Percentiles rank a stretch among this genome's conserved stretches.
These are phyloP conservation scores for Nothura maculosa DNA, from an alignment of 2,797 vertebrate species.

Conservation along the genomic window DNA sequence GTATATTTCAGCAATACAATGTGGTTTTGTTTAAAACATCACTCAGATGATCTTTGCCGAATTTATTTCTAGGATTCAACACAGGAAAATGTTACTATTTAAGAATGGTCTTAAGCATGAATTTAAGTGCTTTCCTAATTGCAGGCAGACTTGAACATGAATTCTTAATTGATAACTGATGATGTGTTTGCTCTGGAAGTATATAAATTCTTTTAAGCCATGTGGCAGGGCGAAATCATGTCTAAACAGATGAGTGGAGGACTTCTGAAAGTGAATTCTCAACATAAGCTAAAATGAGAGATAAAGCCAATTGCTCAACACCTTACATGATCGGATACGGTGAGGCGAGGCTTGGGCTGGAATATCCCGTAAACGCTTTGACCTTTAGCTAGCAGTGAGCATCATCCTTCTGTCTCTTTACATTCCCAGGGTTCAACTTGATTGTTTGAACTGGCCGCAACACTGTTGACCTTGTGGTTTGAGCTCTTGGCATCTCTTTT, in stretches of 20 bases:
- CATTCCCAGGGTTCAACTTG: constrained; percentile 46
- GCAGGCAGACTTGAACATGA: not conserved
- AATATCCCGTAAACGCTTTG: constrained; percentile 29
- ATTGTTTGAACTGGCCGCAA: constrained; percentile 79
- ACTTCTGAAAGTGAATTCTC: not conserved
- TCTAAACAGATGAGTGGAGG: not conserved
- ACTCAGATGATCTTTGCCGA: not conserved
- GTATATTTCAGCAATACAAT: not conserved
- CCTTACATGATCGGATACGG: not conserved
- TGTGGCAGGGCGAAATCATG: not conserved
- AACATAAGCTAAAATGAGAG: not conserved
- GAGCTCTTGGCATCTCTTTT: constrained; percentile 75
- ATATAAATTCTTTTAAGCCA: not conserved
- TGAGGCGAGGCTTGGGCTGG: not conserved
- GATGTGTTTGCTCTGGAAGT: not conserved
- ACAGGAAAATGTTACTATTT: not conserved
- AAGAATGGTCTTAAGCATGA: not conserved
- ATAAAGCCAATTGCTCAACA: not conserved
- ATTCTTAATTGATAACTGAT: constrained; percentile 9
- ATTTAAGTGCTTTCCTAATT: not conserved
- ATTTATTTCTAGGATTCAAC: not conserved
- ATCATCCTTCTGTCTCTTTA: constrained; percentile 61
- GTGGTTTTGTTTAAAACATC: not conserved
- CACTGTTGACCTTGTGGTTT: constrained; percentile 75
- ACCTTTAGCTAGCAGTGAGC: constrained; percentile 1